These are phyloP conservation scores for Drosophila kikkawai DNA, from an alignment of 1,140 invertebrate species.

Conservation along the genomic window DNA sequence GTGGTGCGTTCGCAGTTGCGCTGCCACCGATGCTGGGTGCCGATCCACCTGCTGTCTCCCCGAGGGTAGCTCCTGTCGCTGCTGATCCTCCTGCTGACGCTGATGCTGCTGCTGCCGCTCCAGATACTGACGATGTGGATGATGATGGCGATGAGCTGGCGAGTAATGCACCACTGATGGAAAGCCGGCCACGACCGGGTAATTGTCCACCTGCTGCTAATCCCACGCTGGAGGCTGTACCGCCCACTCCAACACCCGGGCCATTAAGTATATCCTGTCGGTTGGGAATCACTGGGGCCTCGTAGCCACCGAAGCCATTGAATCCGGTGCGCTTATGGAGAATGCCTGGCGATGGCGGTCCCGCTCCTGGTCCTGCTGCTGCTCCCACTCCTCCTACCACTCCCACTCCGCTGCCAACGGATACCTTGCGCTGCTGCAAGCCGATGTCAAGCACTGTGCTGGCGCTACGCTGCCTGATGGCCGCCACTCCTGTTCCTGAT, in stretches of 20 bases:
- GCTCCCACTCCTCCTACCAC: slow-evolving; percentile 5
- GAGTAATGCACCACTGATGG: slow-evolving; percentile 55
- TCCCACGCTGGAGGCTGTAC: slow-evolving; percentile 19
- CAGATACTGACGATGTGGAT: slow-evolving; percentile 3
- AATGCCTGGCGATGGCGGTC: slow-evolving; percentile 28
- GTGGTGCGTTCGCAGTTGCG: slow-evolving; percentile 6
- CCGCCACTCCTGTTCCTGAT: slow-evolving; percentile 18
- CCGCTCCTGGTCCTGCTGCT: background rate
- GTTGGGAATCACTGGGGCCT: slow-evolving; percentile 25
- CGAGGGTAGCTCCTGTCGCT: slow-evolving; percentile 23
- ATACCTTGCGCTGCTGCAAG: slow-evolving; percentile 60
- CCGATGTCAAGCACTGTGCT: slow-evolving; percentile 72
- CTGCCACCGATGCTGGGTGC: slow-evolving; percentile 65
- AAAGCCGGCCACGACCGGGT: slow-evolving; percentile 29
- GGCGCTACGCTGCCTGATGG: slow-evolving; percentile 66
- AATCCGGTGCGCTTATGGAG: slow-evolving; percentile 25
- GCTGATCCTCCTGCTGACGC: slow-evolving; percentile 27
- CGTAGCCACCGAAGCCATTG: slow-evolving; percentile 40
- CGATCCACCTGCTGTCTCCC: slow-evolving; percentile 50
- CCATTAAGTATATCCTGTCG: slow-evolving; percentile 37
- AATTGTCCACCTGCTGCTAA: slow-evolving; percentile 15
- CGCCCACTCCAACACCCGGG: slow-evolving; percentile 18
- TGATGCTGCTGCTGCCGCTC: slow-evolving; percentile 4
- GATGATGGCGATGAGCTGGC: slow-evolving; percentile 26
- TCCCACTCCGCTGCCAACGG: slow-evolving; percentile 30